A percentile compares a stretch with the other conserved stretches of the same genome.
phyloP scores from a whole-genome alignment of 2,888 invertebrate species.

The Ophraella communa region DNA sequence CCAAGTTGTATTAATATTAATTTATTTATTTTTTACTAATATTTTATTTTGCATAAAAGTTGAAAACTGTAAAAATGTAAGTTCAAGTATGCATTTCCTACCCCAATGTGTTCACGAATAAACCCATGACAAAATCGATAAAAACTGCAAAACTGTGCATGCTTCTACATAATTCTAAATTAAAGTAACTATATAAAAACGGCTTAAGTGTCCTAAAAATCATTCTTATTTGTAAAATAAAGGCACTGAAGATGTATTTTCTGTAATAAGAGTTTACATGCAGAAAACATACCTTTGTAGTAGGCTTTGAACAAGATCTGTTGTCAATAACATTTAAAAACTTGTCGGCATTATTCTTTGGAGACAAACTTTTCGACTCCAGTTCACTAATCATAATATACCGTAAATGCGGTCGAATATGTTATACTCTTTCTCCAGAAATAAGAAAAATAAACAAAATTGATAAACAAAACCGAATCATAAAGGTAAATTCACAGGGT shows the following conservation, averaged over 20 bases:
- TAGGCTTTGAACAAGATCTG: slow-evolving; percentile 73
- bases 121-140: background rate
- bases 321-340: slow-evolving; percentile 63
- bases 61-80: no score
- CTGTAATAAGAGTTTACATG: background rate
- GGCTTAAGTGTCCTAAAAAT: no score
- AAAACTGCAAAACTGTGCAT: background rate
- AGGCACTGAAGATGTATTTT: background rate
- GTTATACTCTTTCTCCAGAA: slow-evolving; percentile 1
- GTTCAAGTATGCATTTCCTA: no score
- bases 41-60: no score
- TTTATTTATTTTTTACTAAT: no score
- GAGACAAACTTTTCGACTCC: slow-evolving; percentile 36
- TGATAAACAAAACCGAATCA: slow-evolving; percentile 15
- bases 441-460: slow-evolving; percentile 19
- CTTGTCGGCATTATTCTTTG: slow-evolving; percentile 46
- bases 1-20: no score
- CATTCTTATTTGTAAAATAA: no score
- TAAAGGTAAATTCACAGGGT: background rate
- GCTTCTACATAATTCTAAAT: background rate
- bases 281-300: slow-evolving; percentile 65
- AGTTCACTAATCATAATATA: slow-evolving; percentile 37
- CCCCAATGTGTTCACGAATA: background rate
- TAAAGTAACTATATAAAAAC: no score
- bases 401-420: background rate